Percentiles rank a stretch among this genome's conserved stretches.
These are phyloP conservation scores for Rhynchotus rufescens DNA, from an alignment of 2,797 vertebrate species.

Conservation along the genomic window DNA sequence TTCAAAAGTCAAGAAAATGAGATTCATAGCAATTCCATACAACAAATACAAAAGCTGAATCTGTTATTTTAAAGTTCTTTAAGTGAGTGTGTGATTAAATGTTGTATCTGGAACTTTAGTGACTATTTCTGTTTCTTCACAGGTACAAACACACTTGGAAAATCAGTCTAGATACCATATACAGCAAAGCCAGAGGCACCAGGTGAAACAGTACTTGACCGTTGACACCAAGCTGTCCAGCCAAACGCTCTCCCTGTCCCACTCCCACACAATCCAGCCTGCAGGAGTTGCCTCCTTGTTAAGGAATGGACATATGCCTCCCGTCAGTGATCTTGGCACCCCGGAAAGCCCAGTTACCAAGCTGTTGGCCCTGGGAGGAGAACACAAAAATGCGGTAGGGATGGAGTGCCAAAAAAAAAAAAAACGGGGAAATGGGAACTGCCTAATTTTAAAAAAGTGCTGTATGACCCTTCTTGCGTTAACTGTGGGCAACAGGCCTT, in stretches of 20 bases:
- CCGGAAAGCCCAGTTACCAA: constrained; percentile 84
- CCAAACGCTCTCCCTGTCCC: constrained; percentile 80
- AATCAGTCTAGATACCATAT: constrained; percentile 89
- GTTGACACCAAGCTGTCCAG: constrained; percentile 87
- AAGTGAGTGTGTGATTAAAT: neutral
- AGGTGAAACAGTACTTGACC: constrained; percentile 92
- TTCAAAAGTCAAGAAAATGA: neutral
- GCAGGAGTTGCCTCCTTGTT: constrained; percentile 81
- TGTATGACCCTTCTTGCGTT: neutral
- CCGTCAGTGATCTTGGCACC: constrained; percentile 78
- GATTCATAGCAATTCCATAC: neutral
- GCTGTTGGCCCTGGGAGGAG: constrained; percentile 84
- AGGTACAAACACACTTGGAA: constrained; percentile 94
- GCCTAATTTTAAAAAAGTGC: fast-evolving
- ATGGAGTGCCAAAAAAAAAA: too few relatives aligned
- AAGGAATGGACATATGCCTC: constrained; percentile 85
- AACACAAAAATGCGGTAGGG: constrained; percentile 87
- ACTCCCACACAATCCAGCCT: constrained; percentile 81
- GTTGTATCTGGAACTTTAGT: neutral
- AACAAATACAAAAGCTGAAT: neutral
- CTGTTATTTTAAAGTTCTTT: neutral
- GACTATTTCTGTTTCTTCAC: constrained; percentile 16
- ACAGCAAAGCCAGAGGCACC: constrained; percentile 89
- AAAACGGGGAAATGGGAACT: neutral
- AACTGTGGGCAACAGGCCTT: neutral